Conservation (phyloP, 2,113 vertebrate genomes). For the Triplophysa siluroides region DNA sequence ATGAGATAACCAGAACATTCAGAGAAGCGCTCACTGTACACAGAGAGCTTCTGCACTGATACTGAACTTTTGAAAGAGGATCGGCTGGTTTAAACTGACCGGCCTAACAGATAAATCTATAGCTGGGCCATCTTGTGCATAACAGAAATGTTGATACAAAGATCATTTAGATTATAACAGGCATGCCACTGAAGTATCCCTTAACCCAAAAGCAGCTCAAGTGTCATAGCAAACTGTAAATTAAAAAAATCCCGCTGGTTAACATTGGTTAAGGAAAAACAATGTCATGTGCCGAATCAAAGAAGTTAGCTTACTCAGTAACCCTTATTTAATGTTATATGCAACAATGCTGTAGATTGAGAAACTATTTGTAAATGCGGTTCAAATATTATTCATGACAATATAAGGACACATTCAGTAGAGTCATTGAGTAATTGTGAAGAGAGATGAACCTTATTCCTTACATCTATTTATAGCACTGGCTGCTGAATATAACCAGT, state of each 20-base stretch:
- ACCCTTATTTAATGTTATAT: not conserved
- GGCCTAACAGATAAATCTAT: not conserved
- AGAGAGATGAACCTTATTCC: too few relatives aligned
- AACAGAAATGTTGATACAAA: not conserved
- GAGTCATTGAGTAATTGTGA: too few relatives aligned
- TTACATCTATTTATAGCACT: not conserved
- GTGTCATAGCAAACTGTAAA: not conserved
- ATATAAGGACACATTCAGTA: not conserved
- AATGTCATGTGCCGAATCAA: not conserved
- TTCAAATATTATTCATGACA: not conserved
- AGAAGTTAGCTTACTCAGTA: not conserved
- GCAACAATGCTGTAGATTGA: slow-evolving; percentile 27
- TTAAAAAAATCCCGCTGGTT: not conserved
- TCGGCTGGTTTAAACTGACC: not conserved
- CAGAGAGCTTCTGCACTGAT: not conserved
- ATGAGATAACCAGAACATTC: not conserved
- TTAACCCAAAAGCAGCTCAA: not conserved
- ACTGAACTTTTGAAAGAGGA: not conserved
- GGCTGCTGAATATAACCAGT: not conserved
- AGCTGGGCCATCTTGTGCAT: not conserved
- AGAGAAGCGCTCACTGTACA: not conserved
- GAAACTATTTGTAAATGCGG: not conserved
- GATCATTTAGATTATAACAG: not conserved
- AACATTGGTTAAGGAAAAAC: not conserved
- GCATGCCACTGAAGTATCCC: not conserved